Conservation (phyloP, 30 jellyfish, hydroid and myxozoan species). For the Nemopilema nomurai region DNA sequence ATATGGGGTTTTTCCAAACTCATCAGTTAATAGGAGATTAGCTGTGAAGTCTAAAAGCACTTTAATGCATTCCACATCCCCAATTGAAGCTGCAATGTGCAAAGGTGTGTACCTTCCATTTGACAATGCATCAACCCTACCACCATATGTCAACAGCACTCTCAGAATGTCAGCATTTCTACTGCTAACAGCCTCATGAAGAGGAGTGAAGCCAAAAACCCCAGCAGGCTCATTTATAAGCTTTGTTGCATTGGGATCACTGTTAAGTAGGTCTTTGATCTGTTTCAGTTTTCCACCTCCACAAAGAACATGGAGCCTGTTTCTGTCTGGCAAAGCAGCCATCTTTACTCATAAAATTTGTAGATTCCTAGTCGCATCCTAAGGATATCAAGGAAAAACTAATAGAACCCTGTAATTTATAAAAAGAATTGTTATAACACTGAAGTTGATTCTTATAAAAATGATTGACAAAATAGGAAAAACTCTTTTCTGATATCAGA, state of each 20-base stretch:
- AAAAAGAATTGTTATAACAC: too few relatives aligned
- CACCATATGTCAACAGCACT: conserved; percentile 83
- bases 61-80: conserved; percentile 74
- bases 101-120: conserved; percentile 90
- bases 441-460: too few relatives aligned
- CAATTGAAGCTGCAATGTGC: conserved; percentile 96
- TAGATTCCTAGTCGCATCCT: neutral
- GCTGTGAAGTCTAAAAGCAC: conserved; percentile 79
- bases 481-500: too few relatives aligned
- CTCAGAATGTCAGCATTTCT: conserved; percentile 66
- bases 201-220: conserved; percentile 89
- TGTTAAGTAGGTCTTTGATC: conserved; percentile 50
- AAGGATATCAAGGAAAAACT: neutral
- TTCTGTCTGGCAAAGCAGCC: conserved; percentile 38
- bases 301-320: conserved; percentile 71
- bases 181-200: conserved; percentile 92
- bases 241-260: conserved; percentile 46
- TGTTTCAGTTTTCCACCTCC: conserved; percentile 66
- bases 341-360: neutral
- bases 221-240: conserved; percentile 87
- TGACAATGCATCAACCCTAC: conserved; percentile 78
- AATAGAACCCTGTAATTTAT: neutral
- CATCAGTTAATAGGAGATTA: conserved; percentile 62
- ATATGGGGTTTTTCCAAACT: conserved; percentile 86
- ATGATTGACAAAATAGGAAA: too few relatives aligned